Evolutionary conservation across 2,797 vertebrate genomes (phyloP).

Genomic region (Neomorphus geoffroyi): DNA sequence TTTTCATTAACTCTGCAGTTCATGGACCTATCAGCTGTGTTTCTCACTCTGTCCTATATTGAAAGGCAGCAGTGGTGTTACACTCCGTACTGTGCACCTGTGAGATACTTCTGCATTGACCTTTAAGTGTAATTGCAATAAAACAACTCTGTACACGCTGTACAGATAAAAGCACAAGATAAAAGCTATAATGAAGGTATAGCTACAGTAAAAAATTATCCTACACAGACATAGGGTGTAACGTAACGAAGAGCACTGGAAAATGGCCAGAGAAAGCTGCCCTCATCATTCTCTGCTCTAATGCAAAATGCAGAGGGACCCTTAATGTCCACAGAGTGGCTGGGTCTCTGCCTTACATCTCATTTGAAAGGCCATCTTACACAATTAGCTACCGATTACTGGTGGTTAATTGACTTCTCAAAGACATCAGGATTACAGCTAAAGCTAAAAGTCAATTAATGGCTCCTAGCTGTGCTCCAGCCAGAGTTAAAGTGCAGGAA

Average conservation of each 20-base stretch:
- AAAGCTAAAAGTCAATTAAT: conserved; percentile 64
- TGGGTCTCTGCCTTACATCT: not conserved
- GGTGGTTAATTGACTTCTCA: conserved; percentile 51
- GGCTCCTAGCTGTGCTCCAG: conserved; percentile 7
- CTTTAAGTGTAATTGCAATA: not conserved
- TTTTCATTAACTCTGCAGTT: not conserved
- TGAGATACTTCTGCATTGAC: not conserved
- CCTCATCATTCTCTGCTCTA: not conserved
- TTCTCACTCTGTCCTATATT: not conserved
- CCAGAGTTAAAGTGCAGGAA: not conserved
- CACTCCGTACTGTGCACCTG: not conserved
- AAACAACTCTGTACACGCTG: not conserved
- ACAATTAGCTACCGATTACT: conserved; percentile 56
- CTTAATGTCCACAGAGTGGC: not conserved
- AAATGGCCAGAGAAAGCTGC: not conserved
- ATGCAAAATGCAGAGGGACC: not conserved
- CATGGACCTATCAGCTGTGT: not conserved
- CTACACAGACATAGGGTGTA: not conserved
- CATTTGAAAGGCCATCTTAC: conserved; percentile 44
- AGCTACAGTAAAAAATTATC: not conserved
- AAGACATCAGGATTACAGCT: conserved; percentile 24
- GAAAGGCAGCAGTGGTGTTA: not conserved
- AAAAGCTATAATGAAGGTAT: not conserved
- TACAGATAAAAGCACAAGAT: not conserved
- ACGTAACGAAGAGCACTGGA: not conserved